Evolutionary conservation across 2,797 vertebrate species (phyloP), one percentile per base, ranked within the genome.

Genomic region (Neosilurus hyrtlii): DNA sequence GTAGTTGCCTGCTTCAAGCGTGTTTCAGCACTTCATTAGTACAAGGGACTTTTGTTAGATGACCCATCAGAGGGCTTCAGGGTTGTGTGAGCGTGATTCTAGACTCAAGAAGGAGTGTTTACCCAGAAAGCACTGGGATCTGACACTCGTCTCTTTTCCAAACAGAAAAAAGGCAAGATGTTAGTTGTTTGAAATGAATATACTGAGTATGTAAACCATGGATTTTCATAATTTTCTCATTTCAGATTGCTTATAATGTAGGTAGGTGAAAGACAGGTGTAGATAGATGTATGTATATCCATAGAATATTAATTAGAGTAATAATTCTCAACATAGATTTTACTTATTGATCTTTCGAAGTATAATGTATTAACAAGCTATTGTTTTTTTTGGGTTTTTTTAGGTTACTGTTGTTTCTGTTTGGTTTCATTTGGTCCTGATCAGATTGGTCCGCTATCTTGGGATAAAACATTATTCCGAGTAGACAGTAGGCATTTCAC

Each of bases 11-110:
- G 5, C 20, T 61, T 57, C 72, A 57, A 26, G 10, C 24, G 30
- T 11, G 72, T 62, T 62, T 77, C 30, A 62, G 49, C 49, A 62
- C 57, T 77, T 62, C n/a, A 49, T 77, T 24, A 77, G 57, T n/a
- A 63, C 74, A 62, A n/a, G 59, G 49, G 37, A n/a, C 37, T 18
- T 77, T 62, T 77, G 75, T 62, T 63, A 2, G 14, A 18, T 77
- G 75, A 77, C 37, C 75, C n/a, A 9, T 51, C 8, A 16, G 35
- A 61, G 57, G 35, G 22, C 7, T 62, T 35, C 62, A 16, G n/a
- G 74, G 35, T 24, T 61, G 74, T 61, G 30, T 24, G 20, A 49
- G 20, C 57, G 49, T 62, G 72, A 57, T 51, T 10, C 24, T 57
- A 18, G 8, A 56, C 71, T 30, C 54, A 24, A 51, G 67, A 4